Percentiles rank a stretch among this genome's conserved stretches.
Evolutionary conservation across 1,140 invertebrate species (phyloP).

Genomic region (Caenorhabditis brenneri): DNA sequence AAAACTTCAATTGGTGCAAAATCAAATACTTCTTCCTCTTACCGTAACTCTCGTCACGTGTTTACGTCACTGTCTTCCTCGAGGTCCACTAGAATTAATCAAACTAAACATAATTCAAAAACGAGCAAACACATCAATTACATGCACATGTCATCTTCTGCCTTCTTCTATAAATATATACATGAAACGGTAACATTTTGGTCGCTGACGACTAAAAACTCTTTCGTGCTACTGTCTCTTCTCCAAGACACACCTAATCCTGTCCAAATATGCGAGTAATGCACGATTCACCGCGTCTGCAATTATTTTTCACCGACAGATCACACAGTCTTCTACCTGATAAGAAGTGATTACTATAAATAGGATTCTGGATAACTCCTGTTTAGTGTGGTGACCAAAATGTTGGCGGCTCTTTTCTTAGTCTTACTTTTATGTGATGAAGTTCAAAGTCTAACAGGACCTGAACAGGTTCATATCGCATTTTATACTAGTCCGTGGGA

Average conservation of each 20-base stretch:
- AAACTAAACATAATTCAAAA: background rate
- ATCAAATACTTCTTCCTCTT: too few relatives aligned
- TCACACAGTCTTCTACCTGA: background rate
- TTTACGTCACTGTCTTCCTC: too few relatives aligned
- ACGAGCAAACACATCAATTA: background rate
- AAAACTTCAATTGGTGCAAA: too few relatives aligned
- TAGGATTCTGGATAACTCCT: background rate
- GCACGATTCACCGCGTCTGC: background rate
- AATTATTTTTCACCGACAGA: conserved; percentile 14
- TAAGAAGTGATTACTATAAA: conserved; percentile 7
- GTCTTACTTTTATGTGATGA: background rate
- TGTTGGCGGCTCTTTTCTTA: background rate
- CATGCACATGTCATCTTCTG: conserved; percentile 5
- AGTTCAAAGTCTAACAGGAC: background rate
- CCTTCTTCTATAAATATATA: background rate
- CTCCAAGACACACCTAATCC: background rate
- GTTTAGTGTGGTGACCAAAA: background rate
- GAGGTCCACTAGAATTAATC: background rate
- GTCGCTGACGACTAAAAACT: background rate
- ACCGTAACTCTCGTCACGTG: too few relatives aligned
- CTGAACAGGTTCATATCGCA: conserved; percentile 51
- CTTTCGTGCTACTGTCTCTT: background rate
- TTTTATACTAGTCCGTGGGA: conserved; percentile 27
- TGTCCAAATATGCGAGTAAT: background rate
- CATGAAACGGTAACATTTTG: background rate